Evolutionary conservation across 1,140 invertebrate species (phyloP), one percentile per base, ranked within the genome.

Genomic region (Drosophila truncata): DNA sequence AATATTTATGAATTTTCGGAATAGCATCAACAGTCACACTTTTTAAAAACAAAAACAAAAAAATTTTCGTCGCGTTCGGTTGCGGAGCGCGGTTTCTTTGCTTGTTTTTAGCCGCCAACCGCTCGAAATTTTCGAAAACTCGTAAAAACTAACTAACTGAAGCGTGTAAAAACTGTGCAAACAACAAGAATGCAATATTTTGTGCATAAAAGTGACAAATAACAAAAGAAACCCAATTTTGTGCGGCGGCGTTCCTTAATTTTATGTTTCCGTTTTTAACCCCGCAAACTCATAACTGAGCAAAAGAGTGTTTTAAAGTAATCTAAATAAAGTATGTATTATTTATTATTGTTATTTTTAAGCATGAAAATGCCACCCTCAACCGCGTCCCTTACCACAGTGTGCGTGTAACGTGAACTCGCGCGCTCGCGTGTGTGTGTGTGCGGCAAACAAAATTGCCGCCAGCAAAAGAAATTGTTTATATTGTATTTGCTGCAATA

Each of bases 361-460:
- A 25, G 33, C 58, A 46, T 25, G 27, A 65, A 69, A 66, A 69
- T 69, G 62, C 66, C 64, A 69, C 66, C 66, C 62, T 67, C 66
- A 65, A 42, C 46, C 39, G 66, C 66, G 66, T 69, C 66, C 62
- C 18, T 66, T 69, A 29, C 27, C 33, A 31, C 18, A 4, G 65
- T 69, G 60, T 52, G 46, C 62, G 65, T 41, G 20, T 33, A 37
- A 41, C 33, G 54, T 57, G 35, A 35, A 37, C 31, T 11, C 27
- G 2, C 27, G 13, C 13, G 31, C 10, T 16, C n/a, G 33, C 25
- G 33, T 20, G 44, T 7, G 42, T 31, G 31, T 37, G 11, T 29
- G 33, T 42, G 52, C 31, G 31, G 62, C 62, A 46, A 35, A 41
- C 23, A 14, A 35, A 66, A 46, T 63, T 35, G 58, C 37, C 46